A percentile compares a stretch with the other conserved stretches of the same genome.
Conservation (phyloP, 2,113 vertebrate species). For the Clarias gariepinus region DNA sequence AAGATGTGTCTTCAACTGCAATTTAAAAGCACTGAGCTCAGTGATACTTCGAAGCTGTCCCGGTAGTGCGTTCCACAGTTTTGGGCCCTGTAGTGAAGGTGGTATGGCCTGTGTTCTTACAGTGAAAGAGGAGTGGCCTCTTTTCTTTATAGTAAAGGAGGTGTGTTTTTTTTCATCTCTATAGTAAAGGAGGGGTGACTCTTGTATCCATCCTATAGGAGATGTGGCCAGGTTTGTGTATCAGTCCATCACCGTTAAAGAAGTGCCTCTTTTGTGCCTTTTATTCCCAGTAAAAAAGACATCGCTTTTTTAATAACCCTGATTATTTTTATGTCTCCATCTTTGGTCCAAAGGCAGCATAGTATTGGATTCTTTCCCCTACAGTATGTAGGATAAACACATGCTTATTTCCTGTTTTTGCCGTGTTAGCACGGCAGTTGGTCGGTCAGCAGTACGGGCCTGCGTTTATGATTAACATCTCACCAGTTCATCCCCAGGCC, state of each 20-base stretch:
- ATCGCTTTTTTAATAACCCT: not conserved
- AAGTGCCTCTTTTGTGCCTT: not conserved
- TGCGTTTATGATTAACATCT: conserved; percentile 30
- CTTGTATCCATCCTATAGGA: not conserved
- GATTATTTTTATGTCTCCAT: not conserved
- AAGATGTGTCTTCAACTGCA: too few species aligned
- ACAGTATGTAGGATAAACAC: not conserved
- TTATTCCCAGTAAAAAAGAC: not conserved
- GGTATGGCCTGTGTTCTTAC: too few species aligned
- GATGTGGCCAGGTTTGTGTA: not conserved
- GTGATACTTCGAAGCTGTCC: too few species aligned
- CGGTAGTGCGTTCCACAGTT: too few species aligned
- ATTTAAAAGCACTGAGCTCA: too few species aligned
- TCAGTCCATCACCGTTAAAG: not conserved
- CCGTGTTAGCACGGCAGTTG: not conserved
- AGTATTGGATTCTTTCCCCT: not conserved
- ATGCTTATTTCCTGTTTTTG: not conserved
- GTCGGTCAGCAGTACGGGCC: conserved; percentile 6
- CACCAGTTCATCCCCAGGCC: conserved; percentile 25
- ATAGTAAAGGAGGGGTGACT: not conserved
- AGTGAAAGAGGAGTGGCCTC: not conserved
- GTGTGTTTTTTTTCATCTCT: not conserved
- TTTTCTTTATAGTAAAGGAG: not conserved
- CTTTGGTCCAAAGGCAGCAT: not conserved
- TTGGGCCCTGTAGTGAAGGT: too few species aligned